Evolutionary conservation across 2,797 vertebrate species (phyloP), one percentile per base, ranked within the genome.

Genomic region (Silurus lanzhouensis): DNA sequence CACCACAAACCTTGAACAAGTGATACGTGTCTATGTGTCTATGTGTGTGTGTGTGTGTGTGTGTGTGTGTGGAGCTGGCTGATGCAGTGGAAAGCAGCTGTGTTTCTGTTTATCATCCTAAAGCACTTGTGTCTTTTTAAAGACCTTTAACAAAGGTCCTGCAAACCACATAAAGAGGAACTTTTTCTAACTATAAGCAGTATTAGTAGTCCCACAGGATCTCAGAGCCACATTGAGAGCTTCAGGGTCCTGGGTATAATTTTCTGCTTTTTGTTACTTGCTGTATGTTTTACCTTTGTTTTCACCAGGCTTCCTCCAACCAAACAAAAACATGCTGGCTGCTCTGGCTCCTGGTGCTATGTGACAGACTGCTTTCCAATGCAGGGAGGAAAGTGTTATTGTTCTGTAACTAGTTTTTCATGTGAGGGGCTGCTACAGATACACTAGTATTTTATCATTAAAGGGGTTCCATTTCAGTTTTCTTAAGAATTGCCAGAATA

Each of bases 91-190:
- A 71, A 83, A 31, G 25, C 75, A 87, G 57, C 22, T 27, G 66
- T 76, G 52, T 60, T 74, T 80, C 85, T 88, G 84, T 88, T 89
- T 87, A 87, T 83, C 74, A 75, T 76, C 82, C 84, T 13, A 57
- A 70, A 67, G 46, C 63, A 79, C 81, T 77, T 76, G 68, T 27
- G 67, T 72, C 75, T 83, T 67, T 61, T 72, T 22, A 31, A 9
- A 80, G 74, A 46, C 82, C 61, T 78, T 78, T 80, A 52, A 38
- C 20, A 68, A 76, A 77, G 64, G 12, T 83, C 63, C n/a, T 82
- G 63, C 55, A 31, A 64, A 19, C 20, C 78, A 48, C 61, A 66
- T 2, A 64, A 20, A 48, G 61, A 64, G 22, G 74, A 6, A n/a
- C 12, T 6, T 0, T 55, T 17, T 75, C 25, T 60, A 46, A 80